Evolutionary conservation across 2,113 vertebrate genomes (phyloP).

Genomic region (Datnioides undecimradiatus): DNA sequence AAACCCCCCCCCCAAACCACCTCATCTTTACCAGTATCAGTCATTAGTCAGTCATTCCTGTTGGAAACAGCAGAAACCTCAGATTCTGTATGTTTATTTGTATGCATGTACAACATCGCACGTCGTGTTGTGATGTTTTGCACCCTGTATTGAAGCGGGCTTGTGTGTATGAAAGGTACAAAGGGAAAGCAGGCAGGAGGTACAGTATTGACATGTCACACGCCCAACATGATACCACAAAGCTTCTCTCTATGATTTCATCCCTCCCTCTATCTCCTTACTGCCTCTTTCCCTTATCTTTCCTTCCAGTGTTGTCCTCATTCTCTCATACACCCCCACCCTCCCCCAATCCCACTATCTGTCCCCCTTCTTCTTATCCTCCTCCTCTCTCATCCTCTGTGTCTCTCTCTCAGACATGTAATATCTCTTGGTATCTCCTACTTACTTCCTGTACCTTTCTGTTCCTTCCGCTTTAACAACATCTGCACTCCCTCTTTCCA

Average conservation of each 20-base stretch:
- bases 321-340: slow-evolving; percentile 31
- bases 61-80: neutral
- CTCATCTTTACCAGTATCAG: neutral
- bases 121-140: neutral
- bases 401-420: slow-evolving; percentile 56
- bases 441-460: slow-evolving; percentile 74
- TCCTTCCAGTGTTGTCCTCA: slow-evolving; percentile 45
- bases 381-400: slow-evolving; percentile 55
- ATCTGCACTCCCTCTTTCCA: slow-evolving; percentile 66
- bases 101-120: neutral
- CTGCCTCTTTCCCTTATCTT: slow-evolving; percentile 53
- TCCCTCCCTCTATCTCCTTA: slow-evolving; percentile 46
- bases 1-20: no score
- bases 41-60: no score
- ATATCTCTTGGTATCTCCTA: slow-evolving; percentile 67
- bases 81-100: neutral
- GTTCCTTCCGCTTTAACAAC: slow-evolving; percentile 68
- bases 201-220: slow-evolving; percentile 59
- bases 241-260: slow-evolving; percentile 59
- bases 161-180: slow-evolving; percentile 30
- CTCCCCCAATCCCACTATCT: slow-evolving; percentile 24
- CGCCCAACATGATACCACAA: slow-evolving; percentile 40
- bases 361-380: slow-evolving; percentile 57
- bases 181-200: slow-evolving; percentile 7
- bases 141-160: neutral